Evolutionary conservation across 1,140 invertebrate species (phyloP).

Genomic region (Ridgeia piscesae): DNA sequence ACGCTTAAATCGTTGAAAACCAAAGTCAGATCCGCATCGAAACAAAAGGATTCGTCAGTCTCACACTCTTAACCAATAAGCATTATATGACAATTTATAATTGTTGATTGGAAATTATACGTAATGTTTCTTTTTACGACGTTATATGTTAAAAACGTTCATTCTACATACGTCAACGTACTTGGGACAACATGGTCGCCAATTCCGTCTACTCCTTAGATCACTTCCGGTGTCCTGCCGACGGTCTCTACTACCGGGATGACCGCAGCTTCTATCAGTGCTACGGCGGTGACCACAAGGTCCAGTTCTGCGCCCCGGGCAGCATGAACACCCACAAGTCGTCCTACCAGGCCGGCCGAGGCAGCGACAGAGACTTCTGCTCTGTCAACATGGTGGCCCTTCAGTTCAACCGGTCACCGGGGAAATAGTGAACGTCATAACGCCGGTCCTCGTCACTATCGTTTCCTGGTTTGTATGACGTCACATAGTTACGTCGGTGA

Average conservation of each 20-base stretch:
- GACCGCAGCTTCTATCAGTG: slow-evolving; percentile 65
- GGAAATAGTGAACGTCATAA: background rate
- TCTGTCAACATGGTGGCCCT: slow-evolving; percentile 16
- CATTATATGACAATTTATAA: no score
- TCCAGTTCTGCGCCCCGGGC: slow-evolving; percentile 68
- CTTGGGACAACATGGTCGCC: background rate
- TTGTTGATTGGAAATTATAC: no score
- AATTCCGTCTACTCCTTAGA: background rate
- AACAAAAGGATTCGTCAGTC: no score
- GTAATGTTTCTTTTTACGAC: background rate
- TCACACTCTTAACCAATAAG: no score
- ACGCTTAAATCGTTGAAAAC: no score
- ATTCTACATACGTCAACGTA: background rate
- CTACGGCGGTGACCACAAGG: slow-evolving; percentile 62
- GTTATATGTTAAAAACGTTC: background rate
- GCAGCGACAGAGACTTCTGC: slow-evolving; percentile 16
- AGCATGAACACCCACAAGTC: slow-evolving; percentile 48
- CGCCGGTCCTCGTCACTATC: background rate
- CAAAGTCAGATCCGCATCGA: no score
- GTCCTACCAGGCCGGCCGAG: background rate
- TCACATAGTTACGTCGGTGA: background rate
- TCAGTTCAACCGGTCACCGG: background rate
- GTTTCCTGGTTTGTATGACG: background rate
- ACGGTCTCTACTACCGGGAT: slow-evolving; percentile 17
- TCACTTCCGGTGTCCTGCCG: background rate